Evolutionary conservation across 2,113 vertebrate genomes (phyloP), one percentile per base, ranked within the genome.

Genomic region (Albula glossodonta): DNA sequence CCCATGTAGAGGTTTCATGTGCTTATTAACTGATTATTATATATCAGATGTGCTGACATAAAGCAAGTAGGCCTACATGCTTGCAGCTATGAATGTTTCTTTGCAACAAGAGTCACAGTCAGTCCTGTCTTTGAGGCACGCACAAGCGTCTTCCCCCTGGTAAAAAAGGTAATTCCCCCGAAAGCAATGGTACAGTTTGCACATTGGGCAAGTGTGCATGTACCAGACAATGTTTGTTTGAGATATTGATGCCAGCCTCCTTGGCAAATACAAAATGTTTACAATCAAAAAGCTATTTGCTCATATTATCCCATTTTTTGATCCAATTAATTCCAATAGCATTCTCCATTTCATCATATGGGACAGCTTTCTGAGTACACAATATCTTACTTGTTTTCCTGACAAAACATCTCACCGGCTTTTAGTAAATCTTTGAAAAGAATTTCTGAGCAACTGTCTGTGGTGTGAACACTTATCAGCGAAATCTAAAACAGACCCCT

Each of bases 211-310:
- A 66, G 22, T 66, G 17, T 22, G 60, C 60, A 19, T 66, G 19
- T 22, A 66, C 17, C 60, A 22, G 4, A 66, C 60, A 22, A 15
- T 74, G n/a, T 6, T 56, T 56, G 53, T 31, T 74, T 31, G 25
- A 85, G 77, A 41, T 57, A 7, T 53, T 53, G 19, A 60, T 60
- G 41, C 77, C 79, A 70, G 77, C 78, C 10, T 60, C 77, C 31
- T 5, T 25, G 49, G 84, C 49, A 10, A 52, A 50, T 15, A 19
- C 31, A 6, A 19, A 51, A 25, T 57, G 25, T 11, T 85, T 79
- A 79, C 51, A 52, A 84, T 84, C 66, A 79, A 48, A 49, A 41
- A 84, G 51, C 11, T 25, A 79, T 79, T 74, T 78, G 41, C 31
- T 49, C 50, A n/a, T 85, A 41, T 50, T 51, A 48, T 85, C 66